Conservation (phyloP, 2,888 invertebrate species). For the Keiferia lycopersicella region DNA sequence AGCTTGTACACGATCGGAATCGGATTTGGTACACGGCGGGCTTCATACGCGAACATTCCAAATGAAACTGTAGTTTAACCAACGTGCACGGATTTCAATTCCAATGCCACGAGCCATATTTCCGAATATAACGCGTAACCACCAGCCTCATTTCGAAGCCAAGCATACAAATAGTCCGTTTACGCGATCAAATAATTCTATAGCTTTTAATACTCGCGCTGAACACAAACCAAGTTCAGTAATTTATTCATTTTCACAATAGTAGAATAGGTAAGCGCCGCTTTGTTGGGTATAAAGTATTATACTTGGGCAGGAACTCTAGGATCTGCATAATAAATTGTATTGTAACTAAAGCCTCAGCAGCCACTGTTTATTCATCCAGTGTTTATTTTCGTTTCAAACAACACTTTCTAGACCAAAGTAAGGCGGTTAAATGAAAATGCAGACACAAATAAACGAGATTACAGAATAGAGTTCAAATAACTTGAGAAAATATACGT, state of each 20-base stretch:
- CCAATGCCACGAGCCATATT: slow-evolving; percentile 6
- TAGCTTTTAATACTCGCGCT: slow-evolving; percentile 14
- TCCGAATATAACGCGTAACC: slow-evolving; percentile 13
- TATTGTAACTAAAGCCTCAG: slow-evolving; percentile 25
- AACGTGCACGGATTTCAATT: slow-evolving; percentile 17
- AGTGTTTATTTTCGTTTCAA: slow-evolving; percentile 17
- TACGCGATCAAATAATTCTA: slow-evolving; percentile 12
- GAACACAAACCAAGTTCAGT: slow-evolving; percentile 15
- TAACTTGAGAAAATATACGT: too few relatives aligned
- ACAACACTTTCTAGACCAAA: slow-evolving; percentile 4
- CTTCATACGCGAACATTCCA: slow-evolving; percentile 17
- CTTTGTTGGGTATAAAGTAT: slow-evolving; percentile 23
- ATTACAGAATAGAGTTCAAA: background rate
- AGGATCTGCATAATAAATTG: slow-evolving; percentile 27
- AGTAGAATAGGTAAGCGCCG: slow-evolving; percentile 21
- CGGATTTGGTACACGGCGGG: slow-evolving; percentile 20
- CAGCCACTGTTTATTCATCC: slow-evolving; percentile 25
- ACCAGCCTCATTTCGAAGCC: slow-evolving; percentile 9
- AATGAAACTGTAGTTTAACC: slow-evolving; percentile 21
- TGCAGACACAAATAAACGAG: slow-evolving; percentile 1
- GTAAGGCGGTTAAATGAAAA: slow-evolving; percentile 4
- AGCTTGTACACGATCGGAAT: slow-evolving; percentile 20
- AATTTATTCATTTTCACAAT: slow-evolving; percentile 26
- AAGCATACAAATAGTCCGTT: slow-evolving; percentile 18
- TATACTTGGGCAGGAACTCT: slow-evolving; percentile 21